phyloP scores from a whole-genome alignment of 2,888 invertebrate species.

The Oscheius sp. region DNA sequence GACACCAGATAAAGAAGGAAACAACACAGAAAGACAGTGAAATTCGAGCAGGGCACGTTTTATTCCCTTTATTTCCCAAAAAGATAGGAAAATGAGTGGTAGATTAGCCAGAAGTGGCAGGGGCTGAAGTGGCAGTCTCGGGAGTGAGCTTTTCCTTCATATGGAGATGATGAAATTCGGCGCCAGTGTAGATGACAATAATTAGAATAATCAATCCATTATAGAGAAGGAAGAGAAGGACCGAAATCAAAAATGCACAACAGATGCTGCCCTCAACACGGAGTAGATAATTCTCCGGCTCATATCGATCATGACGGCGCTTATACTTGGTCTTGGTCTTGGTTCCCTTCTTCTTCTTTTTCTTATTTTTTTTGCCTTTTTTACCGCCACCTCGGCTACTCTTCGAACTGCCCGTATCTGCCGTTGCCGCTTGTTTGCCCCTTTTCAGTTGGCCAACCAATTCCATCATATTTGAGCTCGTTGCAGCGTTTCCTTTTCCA shows the following conservation, averaged over 20 bases:
- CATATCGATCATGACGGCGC: constrained; percentile 41
- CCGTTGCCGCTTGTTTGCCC: neutral
- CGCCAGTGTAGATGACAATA: too few relatives aligned
- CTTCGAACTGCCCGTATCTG: neutral
- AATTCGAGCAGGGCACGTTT: too few relatives aligned
- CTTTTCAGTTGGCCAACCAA: constrained; percentile 45
- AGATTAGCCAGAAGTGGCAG: too few relatives aligned
- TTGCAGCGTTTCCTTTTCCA: constrained; percentile 9
- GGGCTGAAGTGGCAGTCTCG: too few relatives aligned
- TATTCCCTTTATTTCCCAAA: too few relatives aligned
- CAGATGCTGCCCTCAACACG: constrained; percentile 51
- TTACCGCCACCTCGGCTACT: constrained; percentile 14
- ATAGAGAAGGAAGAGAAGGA: constrained; percentile 5
- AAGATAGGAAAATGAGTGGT: too few relatives aligned
- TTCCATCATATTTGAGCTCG: constrained; percentile 49
- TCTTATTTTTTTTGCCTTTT: constrained; percentile 26
- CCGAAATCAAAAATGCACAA: constrained; percentile 40
- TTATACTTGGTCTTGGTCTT: constrained; percentile 45
- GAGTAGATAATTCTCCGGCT: constrained; percentile 52
- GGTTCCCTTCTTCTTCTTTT: constrained; percentile 40
- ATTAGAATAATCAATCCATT: neutral
- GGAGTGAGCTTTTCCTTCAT: too few relatives aligned
- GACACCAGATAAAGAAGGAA: too few relatives aligned
- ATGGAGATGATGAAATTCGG: too few relatives aligned
- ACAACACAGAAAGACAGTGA: too few relatives aligned